Conservation (phyloP, 2,113 vertebrate species). For the Malurus elegans region DNA sequence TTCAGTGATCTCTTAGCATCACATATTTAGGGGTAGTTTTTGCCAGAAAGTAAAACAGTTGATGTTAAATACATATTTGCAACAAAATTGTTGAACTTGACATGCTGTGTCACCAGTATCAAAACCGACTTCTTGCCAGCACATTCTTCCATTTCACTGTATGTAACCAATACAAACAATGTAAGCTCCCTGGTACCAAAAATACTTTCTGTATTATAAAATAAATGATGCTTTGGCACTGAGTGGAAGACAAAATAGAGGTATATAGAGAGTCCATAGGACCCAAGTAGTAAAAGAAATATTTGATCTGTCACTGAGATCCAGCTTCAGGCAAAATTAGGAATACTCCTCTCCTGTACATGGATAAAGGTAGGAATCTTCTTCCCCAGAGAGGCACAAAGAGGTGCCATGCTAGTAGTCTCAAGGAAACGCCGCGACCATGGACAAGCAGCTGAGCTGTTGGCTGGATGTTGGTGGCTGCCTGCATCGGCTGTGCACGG, state of each 20-base stretch:
- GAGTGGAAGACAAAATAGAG: not conserved
- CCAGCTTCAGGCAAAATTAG: not conserved
- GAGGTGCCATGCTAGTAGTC: not conserved
- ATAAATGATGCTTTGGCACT: not conserved
- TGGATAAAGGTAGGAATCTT: not conserved
- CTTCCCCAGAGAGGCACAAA: not conserved
- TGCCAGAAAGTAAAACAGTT: not conserved
- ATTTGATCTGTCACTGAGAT: not conserved
- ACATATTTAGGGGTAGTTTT: not conserved
- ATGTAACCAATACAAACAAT: not conserved
- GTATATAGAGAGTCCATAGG: not conserved
- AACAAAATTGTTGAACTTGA: not conserved
- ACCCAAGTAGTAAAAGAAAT: not conserved
- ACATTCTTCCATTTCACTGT: not conserved
- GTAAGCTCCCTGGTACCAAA: not conserved
- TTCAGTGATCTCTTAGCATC: not conserved
- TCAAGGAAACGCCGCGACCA: accelerated
- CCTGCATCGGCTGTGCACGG: not conserved
- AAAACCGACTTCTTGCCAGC: not conserved
- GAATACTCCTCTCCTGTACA: not conserved
- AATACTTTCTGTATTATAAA: not conserved
- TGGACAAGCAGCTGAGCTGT: not conserved
- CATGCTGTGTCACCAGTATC: not conserved
- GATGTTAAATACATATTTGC: not conserved
- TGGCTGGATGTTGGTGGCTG: conserved; percentile 15